phyloP scores from a whole-genome alignment of 2,113 vertebrate genomes.

The Candoia aspera region DNA sequence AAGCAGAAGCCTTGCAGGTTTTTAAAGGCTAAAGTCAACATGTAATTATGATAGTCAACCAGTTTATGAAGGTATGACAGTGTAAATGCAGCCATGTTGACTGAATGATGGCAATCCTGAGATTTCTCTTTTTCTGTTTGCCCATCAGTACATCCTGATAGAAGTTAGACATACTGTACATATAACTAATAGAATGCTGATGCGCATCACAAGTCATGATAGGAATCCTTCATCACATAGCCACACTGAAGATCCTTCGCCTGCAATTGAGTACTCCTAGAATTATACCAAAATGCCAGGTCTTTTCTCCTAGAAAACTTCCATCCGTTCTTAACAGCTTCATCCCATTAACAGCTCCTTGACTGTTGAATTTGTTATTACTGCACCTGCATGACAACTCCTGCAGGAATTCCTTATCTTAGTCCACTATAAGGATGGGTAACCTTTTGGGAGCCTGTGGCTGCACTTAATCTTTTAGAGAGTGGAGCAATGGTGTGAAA shows the following conservation, averaged over 20 bases:
- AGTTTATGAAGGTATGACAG: background rate
- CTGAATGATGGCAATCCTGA: background rate
- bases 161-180: background rate
- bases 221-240: background rate
- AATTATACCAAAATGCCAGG: background rate
- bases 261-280: background rate
- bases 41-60: background rate
- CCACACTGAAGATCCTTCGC: background rate
- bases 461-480: background rate
- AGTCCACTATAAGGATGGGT: background rate
- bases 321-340: background rate
- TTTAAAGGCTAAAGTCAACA: background rate
- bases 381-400: background rate
- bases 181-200: background rate
- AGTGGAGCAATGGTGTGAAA: background rate
- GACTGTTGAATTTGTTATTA: background rate
- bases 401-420: background rate
- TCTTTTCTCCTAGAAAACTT: background rate
- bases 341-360: background rate
- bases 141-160: background rate
- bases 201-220: background rate
- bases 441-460: background rate
- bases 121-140: background rate
- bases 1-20: background rate
- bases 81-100: background rate